A percentile compares a stretch with the other conserved stretches of the same genome.
Evolutionary conservation across 2,888 invertebrate species (phyloP).

Genomic region (Trichopria drosophilae): DNA sequence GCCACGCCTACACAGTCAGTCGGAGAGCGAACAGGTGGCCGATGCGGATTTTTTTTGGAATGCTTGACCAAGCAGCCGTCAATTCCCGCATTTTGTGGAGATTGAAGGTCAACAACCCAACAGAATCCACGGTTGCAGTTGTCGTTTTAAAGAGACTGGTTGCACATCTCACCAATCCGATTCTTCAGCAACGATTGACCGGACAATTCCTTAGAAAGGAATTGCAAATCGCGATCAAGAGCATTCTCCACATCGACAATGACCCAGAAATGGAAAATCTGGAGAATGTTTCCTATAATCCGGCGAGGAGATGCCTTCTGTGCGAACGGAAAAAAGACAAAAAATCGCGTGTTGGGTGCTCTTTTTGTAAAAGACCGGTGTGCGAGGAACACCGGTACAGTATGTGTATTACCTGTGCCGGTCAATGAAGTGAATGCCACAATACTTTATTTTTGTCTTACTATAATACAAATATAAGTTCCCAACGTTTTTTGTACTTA

Average conservation of each 20-base stretch:
- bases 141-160: conserved; percentile 18
- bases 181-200: conserved; percentile 21
- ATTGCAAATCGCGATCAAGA: conserved; percentile 23
- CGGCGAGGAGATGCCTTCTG: conserved; percentile 24
- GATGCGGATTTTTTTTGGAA: too few relatives aligned
- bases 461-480: too few relatives aligned
- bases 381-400: too few relatives aligned
- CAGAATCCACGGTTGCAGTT: conserved; percentile 16
- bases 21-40: too few relatives aligned
- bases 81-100: conserved; percentile 29
- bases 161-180: conserved; percentile 22
- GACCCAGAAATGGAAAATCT: too few relatives aligned
- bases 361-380: too few relatives aligned
- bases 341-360: conserved; percentile 24
- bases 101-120: conserved; percentile 17
- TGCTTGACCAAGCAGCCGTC: conserved; percentile 32
- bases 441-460: too few relatives aligned
- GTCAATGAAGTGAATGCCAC: too few relatives aligned
- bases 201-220: conserved; percentile 27
- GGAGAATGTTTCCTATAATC: conserved; percentile 17
- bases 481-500: too few relatives aligned
- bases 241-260: too few relatives aligned
- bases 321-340: conserved; percentile 22
- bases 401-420: conserved; percentile 17
- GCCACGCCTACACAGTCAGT: too few relatives aligned